Evolutionary conservation across 2,797 vertebrate genomes (phyloP).

Genomic region (Molossus molossus): DNA sequence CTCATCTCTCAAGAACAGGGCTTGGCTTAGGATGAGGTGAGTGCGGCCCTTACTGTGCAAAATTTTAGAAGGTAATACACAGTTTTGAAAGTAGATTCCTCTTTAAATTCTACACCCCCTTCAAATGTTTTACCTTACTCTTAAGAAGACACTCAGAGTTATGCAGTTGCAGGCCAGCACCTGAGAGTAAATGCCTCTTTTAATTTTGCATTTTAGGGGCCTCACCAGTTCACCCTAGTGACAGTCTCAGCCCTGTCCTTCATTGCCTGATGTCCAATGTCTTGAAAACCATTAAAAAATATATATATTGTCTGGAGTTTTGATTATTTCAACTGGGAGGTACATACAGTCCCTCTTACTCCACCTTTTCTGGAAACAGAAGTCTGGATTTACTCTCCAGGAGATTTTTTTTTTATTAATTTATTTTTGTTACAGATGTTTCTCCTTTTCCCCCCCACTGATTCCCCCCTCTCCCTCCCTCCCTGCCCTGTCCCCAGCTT

Average conservation of each 20-base stretch:
- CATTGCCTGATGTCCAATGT: not conserved
- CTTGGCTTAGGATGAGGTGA: not conserved
- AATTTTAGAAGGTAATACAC: not conserved
- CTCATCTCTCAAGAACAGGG: not conserved
- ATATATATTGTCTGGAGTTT: not conserved
- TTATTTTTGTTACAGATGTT: too few species aligned
- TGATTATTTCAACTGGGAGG: not conserved
- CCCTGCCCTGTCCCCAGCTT: too few species aligned
- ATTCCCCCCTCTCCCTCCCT: too few species aligned
- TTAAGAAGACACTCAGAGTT: not conserved
- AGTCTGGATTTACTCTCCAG: not conserved
- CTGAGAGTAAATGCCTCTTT: not conserved
- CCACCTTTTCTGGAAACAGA: not conserved
- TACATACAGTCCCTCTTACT: not conserved
- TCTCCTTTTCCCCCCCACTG: too few species aligned
- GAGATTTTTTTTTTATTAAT: too few species aligned
- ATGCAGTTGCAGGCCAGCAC: not conserved
- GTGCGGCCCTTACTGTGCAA: not conserved
- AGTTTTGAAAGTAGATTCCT: not conserved
- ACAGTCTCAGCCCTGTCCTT: not conserved
- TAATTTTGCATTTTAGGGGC: not conserved
- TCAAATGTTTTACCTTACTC: not conserved
- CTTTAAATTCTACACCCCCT: not conserved
- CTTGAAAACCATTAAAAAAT: not conserved
- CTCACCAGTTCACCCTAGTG: not conserved